Percentiles rank a stretch among this genome's conserved stretches.
phyloP scores from a whole-genome alignment of 2,113 vertebrate species.

The Ciconia maguari region DNA sequence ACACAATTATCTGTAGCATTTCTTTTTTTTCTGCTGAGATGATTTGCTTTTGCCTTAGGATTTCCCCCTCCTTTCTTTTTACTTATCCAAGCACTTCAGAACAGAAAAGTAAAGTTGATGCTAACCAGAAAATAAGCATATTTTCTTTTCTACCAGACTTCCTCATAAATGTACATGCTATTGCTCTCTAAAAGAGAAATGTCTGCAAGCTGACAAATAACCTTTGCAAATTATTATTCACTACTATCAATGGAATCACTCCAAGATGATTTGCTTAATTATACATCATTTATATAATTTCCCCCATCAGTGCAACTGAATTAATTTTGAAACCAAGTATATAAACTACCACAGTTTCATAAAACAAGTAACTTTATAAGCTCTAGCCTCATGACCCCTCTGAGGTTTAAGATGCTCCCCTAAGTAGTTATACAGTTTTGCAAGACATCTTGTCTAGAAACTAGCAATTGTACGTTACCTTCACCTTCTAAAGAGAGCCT shows the following conservation, averaged over 20 bases:
- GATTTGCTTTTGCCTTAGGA: not conserved
- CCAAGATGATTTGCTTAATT: constrained; percentile 14
- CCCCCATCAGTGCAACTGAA: not conserved
- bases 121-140: not conserved
- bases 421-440: not conserved
- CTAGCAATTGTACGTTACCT: not conserved
- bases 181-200: not conserved
- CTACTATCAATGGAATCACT: not conserved
- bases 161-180: not conserved
- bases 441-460: not conserved
- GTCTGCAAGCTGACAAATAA: not conserved
- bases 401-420: not conserved
- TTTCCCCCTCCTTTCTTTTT: not conserved
- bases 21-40: not conserved
- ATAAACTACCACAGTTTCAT: not conserved
- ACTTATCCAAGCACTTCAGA: not conserved
- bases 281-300: not conserved
- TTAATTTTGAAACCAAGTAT: not conserved
- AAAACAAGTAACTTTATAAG: not conserved
- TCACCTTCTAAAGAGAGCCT: not conserved
- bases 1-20: not conserved
- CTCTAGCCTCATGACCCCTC: not conserved
- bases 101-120: not conserved
- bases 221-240: not conserved
- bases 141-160: not conserved